Percentiles rank a stretch among this genome's conserved stretches.
Conservation (phyloP, 2,797 vertebrate genomes). For the Oceanodroma leucorhoa region DNA sequence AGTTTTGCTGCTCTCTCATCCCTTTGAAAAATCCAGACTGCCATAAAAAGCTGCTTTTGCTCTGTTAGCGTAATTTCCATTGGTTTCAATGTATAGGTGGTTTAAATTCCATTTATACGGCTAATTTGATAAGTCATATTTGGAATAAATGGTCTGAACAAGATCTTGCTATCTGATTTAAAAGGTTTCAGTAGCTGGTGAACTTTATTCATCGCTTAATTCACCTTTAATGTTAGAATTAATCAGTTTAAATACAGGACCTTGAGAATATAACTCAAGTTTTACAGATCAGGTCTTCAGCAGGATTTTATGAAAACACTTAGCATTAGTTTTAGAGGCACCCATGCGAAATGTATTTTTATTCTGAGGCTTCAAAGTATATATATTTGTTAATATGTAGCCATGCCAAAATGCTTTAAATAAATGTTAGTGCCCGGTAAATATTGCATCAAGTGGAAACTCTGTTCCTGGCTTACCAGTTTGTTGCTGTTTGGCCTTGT, state of each 20-base stretch:
- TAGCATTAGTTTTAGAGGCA: background rate
- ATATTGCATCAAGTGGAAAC: background rate
- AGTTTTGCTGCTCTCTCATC: background rate
- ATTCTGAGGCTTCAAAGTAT: background rate
- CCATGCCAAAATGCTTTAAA: background rate
- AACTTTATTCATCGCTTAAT: background rate
- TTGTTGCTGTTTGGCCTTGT: background rate
- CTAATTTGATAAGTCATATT: background rate
- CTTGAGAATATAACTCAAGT: background rate
- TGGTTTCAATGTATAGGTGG: background rate
- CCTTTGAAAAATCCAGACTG: background rate
- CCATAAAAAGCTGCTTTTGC: background rate
- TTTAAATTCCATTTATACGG: background rate
- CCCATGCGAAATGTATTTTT: background rate
- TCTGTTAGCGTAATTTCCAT: background rate
- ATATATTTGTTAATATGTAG: background rate
- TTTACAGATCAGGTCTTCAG: background rate
- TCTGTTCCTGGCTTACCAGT: background rate
- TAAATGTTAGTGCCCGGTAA: background rate
- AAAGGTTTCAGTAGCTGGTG: background rate
- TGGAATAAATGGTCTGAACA: background rate
- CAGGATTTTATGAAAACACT: background rate
- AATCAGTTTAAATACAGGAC: background rate
- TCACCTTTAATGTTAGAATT: background rate
- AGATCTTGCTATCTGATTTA: background rate